Evolutionary conservation across 2,797 vertebrate species (phyloP).

Genomic region (Amblyraja radiata): DNA sequence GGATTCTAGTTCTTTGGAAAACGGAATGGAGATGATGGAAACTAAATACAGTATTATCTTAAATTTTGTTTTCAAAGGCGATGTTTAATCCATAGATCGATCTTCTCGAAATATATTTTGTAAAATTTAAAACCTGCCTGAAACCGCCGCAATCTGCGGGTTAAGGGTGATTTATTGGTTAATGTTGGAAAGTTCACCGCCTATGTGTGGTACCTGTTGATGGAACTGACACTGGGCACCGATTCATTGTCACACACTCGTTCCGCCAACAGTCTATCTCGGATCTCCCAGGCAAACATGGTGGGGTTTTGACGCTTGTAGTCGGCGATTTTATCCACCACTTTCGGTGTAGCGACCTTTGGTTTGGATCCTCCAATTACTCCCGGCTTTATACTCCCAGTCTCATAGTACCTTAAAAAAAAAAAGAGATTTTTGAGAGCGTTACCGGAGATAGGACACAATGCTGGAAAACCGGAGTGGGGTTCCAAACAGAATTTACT

Average conservation of each 20-base stretch:
- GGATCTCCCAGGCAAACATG: slow-evolving; percentile 99
- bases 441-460: background rate
- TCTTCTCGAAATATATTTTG: background rate
- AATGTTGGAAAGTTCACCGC: slow-evolving; percentile 15
- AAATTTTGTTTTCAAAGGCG: background rate
- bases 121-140: background rate
- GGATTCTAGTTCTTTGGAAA: background rate
- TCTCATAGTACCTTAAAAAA: slow-evolving; percentile 87
- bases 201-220: slow-evolving; percentile 77
- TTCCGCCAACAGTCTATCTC: slow-evolving; percentile 89
- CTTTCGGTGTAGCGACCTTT: slow-evolving; percentile 99
- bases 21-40: background rate
- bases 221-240: slow-evolving; percentile 95
- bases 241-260: slow-evolving; percentile 97
- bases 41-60: background rate
- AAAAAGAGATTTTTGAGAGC: background rate
- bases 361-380: slow-evolving; percentile 98
- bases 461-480: background rate
- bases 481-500: background rate
- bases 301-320: slow-evolving; percentile 99
- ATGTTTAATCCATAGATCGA: background rate
- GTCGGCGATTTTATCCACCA: slow-evolving; percentile 96
- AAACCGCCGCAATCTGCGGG: background rate
- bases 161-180: background rate
- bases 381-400: slow-evolving; percentile 92